Percentiles rank a stretch among this genome's conserved stretches.
These are phyloP conservation scores for Meloe dianella DNA, from an alignment of 2,888 invertebrate genomes.

Conservation along the genomic window DNA sequence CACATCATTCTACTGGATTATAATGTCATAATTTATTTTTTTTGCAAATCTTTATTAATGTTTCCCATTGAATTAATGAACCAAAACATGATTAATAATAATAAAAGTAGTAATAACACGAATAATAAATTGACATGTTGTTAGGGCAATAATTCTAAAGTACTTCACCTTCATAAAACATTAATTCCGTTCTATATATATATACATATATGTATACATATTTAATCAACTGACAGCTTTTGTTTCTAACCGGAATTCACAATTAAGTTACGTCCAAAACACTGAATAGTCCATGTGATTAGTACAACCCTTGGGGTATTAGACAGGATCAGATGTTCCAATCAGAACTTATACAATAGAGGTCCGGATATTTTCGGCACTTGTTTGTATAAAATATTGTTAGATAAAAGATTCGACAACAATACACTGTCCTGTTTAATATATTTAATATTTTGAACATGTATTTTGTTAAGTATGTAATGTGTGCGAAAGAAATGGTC, in stretches of 20 bases:
- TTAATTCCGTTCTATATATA: background rate
- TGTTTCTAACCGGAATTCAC: conserved; percentile 35
- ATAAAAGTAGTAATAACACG: background rate
- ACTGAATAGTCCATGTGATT: conserved; percentile 40
- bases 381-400: background rate
- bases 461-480: too few species aligned
- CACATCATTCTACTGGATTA: too few species aligned
- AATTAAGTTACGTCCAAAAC: conserved; percentile 38
- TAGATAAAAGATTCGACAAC: background rate
- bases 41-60: background rate
- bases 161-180: background rate
- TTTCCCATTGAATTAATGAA: conserved; percentile 17
- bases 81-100: conserved; percentile 27
- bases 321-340: conserved; percentile 34
- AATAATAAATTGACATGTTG: background rate
- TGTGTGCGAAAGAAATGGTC: too few species aligned
- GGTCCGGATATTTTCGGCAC: conserved; percentile 29
- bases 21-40: background rate
- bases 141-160: background rate
- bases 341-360: conserved; percentile 36
- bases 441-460: too few species aligned
- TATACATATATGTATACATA: background rate
- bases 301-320: conserved; percentile 34
- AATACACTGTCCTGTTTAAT: background rate
- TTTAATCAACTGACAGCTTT: conserved; percentile 24